These are phyloP conservation scores for Centropristis striata DNA, from an alignment of 2,113 vertebrate species.

Conservation along the genomic window DNA sequence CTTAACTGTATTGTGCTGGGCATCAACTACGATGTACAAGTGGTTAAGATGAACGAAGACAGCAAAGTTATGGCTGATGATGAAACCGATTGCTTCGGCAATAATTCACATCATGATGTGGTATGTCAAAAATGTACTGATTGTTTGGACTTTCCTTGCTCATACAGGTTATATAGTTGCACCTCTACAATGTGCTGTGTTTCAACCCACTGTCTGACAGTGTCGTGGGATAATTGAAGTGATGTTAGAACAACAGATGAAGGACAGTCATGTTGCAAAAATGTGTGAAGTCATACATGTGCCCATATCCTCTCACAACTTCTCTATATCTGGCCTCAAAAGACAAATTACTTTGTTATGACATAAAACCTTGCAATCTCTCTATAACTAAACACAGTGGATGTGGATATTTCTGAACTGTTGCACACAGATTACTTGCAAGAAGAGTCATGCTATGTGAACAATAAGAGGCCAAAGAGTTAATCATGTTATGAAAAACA, in stretches of 20 bases:
- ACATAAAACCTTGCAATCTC: neutral
- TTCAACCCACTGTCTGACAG: neutral
- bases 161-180: neutral
- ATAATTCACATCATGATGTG: neutral
- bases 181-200: neutral
- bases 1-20: neutral
- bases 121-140: neutral
- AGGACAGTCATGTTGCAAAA: neutral
- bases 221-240: neutral
- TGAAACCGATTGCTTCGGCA: neutral
- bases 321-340: conserved; percentile 4
- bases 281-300: neutral
- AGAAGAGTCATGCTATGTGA: neutral
- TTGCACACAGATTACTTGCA: neutral
- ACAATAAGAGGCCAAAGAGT: neutral
- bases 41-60: neutral
- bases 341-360: neutral
- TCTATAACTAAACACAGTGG: neutral
- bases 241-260: neutral
- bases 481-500: neutral
- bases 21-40: neutral
- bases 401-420: neutral
- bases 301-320: conserved; percentile 16
- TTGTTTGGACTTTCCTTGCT: neutral
- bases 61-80: neutral